Base-by-base conservation (phyloP, 2,888 invertebrate species). In the Neria commutata region DNA sequence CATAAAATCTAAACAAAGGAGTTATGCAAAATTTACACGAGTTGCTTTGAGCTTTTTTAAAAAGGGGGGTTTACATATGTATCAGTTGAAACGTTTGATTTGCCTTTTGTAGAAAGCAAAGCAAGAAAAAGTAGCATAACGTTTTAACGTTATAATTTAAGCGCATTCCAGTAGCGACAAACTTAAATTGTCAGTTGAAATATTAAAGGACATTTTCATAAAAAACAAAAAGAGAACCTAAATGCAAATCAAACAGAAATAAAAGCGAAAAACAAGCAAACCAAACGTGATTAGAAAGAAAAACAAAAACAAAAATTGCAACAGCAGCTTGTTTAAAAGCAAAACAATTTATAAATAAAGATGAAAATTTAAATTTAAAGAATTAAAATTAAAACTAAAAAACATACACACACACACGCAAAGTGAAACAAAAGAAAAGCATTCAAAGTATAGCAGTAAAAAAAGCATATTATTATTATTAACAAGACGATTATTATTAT, bases 401-500 rank as follows among this genome's bases (percentile, higher is more conserved):
- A 25, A 51, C 17, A 48, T 58, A 63, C 56, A 71, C 70, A 69
- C 61, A 67, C 63, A 71, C 57, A 68, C 69, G 72, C 63, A 46
- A 55, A 63, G 55, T 58, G 54, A 58, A 52, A 45, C 57, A 50
- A 48, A 53, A 34, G 60, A 37, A 57, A 40, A 49, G 14, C 34
- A 57, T 24, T 24, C 25, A 37, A 40, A 23, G 24, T 49, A 25
- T 53, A 37, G 11, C 34, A 45, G 23, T 24, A 51, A 16, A 14
- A 53, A 33, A 54, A 26, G n/a, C 26, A 16, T 33, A 51, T 46
- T 17, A 52, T 46, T 61, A 57, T 51, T 60, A 60, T 46, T 62
- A 66, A 55, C 67, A 72, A 69, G 67, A 63, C 65, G 71, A 69
- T 66, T 66, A 70, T 60, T 53, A 60, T 58, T 17, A 64, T 73